Evolutionary conservation across 2,888 invertebrate species (phyloP).

Genomic region (Lycophotia porphyrea): DNA sequence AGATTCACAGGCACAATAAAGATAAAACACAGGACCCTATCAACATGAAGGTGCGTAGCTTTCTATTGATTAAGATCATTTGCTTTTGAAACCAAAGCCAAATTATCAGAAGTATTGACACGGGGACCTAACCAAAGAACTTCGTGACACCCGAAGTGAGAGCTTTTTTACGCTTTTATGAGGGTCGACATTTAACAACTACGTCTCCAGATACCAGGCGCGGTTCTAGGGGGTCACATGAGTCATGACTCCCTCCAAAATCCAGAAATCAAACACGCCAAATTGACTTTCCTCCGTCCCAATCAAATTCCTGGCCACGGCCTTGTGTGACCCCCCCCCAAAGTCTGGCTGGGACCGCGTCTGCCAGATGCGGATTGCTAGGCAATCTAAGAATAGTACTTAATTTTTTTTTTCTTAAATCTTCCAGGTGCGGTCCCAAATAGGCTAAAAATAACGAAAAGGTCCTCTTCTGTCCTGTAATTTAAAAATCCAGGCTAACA

Average conservation of each 20-base stretch:
- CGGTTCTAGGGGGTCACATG: no score
- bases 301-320: no score
- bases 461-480: background rate
- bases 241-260: no score
- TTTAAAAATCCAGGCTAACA: background rate
- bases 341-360: no score
- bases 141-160: background rate
- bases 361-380: background rate
- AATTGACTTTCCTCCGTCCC: no score
- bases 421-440: background rate
- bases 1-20: constrained; percentile 72
- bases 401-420: background rate
- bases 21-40: constrained; percentile 65
- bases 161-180: background rate
- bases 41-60: constrained; percentile 78
- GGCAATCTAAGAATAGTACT: background rate
- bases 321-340: no score
- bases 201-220: background rate
- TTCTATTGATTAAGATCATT: background rate
- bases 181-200: background rate
- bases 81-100: background rate
- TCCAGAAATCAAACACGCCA: no score
- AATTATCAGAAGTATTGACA: background rate
- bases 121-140: background rate
- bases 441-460: background rate